Base-by-base conservation (phyloP, 2,797 vertebrate genomes). In the Intellagama lesueurii region DNA sequence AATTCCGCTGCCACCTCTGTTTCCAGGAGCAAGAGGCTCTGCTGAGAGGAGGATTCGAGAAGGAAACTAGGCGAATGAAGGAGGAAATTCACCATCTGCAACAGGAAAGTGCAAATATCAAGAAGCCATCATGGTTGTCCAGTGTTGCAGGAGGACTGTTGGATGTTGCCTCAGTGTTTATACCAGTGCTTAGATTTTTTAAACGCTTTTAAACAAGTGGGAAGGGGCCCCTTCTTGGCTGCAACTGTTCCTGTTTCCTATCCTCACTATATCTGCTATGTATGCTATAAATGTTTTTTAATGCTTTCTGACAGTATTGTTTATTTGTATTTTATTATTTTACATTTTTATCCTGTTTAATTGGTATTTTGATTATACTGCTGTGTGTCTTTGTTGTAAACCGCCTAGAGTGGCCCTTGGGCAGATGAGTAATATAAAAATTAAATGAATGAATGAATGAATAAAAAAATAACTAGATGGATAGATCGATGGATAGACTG, bases 111-210 rank as follows among this genome's bases (percentile, higher is more conserved):
- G 56, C 64, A 28, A 49, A 68, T 0, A 1, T 86, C 30, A n/a
- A 66, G 44, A 9, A 81, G 44, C 69, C 88, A 3, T 75, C 52
- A 16, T 89, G 83, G 83, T 0, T 49, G 0, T 1, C 22, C 0
- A 0, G 0, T 0, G 0, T 14, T 1, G 0, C 49, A 22, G 66
- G 2, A 12, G 3, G 2, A 1, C 9, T 89, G 1, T 2, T 1
- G 1, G 8, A 1, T 28, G 52, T 0, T 1, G 52, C 1, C 44
- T 7, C 30, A 0, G 0, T 4, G 0, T 14, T 75, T 19, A 1
- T 88, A 5, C 87, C 87, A 7, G 40, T 0, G 12, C 9, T 56
- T 56, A 56, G 52, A 56, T 16, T 14, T 0, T 0, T 60, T 6
- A 56, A 1, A 69, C 68, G 5, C 12, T n/a, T 7, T 4, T 87